Evolutionary conservation across 2,888 invertebrate genomes (phyloP).

Genomic region (Torymus aiolomorphi): DNA sequence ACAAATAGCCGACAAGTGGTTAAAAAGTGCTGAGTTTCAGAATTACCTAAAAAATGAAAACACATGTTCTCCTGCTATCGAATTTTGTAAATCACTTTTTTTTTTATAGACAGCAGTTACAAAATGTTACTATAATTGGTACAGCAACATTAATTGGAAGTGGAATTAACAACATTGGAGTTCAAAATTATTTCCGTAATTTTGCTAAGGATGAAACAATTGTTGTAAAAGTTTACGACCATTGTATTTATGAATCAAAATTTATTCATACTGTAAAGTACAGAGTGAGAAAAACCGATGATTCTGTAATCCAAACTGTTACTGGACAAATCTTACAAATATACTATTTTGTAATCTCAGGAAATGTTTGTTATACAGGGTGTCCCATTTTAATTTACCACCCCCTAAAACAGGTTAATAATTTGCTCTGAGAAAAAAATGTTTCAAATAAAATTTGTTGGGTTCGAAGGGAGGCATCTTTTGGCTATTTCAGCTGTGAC

Average conservation of each 20-base stretch:
- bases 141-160: slow-evolving; percentile 3
- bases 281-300: slow-evolving; percentile 6
- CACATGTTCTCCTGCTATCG: not conserved
- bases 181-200: slow-evolving; percentile 12
- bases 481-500: too few relatives aligned
- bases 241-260: slow-evolving; percentile 7
- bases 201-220: not conserved
- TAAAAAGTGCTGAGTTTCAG: slow-evolving; percentile 7
- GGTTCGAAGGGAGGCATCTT: too few relatives aligned
- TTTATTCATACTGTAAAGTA: not conserved
- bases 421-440: too few relatives aligned
- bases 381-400: too few relatives aligned
- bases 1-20: slow-evolving; percentile 13
- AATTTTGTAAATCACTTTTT: not conserved
- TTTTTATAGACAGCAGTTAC: not conserved
- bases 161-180: not conserved
- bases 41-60: slow-evolving; percentile 9
- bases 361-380: slow-evolving; percentile 5
- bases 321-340: not conserved
- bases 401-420: too few relatives aligned
- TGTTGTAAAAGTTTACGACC: not conserved
- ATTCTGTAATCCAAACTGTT: not conserved
- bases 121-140: not conserved
- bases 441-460: too few relatives aligned
- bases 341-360: not conserved